Conservation (phyloP, 2,113 vertebrate species). For the Sphaerodactylus townsendi region DNA sequence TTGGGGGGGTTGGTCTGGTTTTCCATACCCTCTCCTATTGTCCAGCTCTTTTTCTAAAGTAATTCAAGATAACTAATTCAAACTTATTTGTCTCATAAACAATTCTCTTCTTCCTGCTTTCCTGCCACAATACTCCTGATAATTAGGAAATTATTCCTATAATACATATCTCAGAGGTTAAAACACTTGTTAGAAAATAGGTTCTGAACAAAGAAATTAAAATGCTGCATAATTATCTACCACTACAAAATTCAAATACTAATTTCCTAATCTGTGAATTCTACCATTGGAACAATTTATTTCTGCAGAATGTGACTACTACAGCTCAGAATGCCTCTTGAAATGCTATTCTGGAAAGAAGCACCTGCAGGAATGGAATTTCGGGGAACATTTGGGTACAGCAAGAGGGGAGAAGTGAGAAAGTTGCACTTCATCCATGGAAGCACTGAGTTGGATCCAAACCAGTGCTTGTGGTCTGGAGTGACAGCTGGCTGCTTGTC, state of each 20-base stretch:
- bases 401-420: too few species aligned
- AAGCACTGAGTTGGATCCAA: too few species aligned
- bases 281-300: neutral
- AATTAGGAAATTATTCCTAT: neutral
- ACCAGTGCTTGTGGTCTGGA: too few species aligned
- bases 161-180: neutral
- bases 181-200: neutral
- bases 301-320: too few species aligned
- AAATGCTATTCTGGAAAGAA: too few species aligned
- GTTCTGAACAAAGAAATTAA: neutral
- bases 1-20: neutral
- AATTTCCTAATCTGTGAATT: too few species aligned
- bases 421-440: too few species aligned
- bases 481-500: neutral
- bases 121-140: neutral
- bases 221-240: neutral
- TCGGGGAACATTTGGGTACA: too few species aligned
- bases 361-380: too few species aligned
- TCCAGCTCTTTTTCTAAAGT: neutral
- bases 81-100: neutral
- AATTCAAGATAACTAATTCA: neutral
- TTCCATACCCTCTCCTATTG: neutral
- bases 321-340: too few species aligned
- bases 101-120: fast-evolving
- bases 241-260: neutral